Base-by-base conservation (phyloP, 2,113 vertebrate genomes). In the Leptosomus discolor region DNA sequence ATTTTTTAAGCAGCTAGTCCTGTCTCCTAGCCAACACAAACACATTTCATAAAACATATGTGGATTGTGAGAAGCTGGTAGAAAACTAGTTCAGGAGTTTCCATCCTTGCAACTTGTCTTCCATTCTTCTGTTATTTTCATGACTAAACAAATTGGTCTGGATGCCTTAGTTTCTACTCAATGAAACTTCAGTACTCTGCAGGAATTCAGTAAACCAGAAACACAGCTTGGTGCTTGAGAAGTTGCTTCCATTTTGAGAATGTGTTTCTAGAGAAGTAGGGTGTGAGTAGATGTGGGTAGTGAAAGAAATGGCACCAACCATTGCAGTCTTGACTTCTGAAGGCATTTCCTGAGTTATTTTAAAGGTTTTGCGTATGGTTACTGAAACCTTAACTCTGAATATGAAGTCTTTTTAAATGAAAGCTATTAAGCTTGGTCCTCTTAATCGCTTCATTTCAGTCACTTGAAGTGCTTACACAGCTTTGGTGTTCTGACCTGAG, bases 241-340 rank as follows among this genome's bases (percentile, higher is more conserved):
- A 95, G 57, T 43, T 88, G 70, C 97, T 97, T 97, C 95, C 96
- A 97, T 96, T 96, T 95, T 96, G 87, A 96, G 96, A 96, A 94
- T 32, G 90, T 96, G 94, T 97, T 96, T 96, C 87, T 96, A 65
- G 97, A 97, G 96, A 96, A 96, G 86, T 90, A 95, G 97, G 91
- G 92, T 85, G 92, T 61, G 94, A 95, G 94, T 93, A 95, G 92
- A 94, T 92, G 97, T 97, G 94, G 94, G 94, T 89, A 96, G 97
- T 95, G 97, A 94, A 97, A 95, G 58, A 94, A 96, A 92, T 96
- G 94, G 93, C 91, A 96, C 94, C 84, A 94, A 26, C 70, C 94
- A 93, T 83, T 84, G 84, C 93, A 83, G 90, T 83, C 84, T 94
- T 91, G 54, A 82, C 82, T 97, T 96, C 87, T 88, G 78, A 96